Percentiles rank a stretch among this genome's conserved stretches.
These are phyloP conservation scores for Heterotilapia buettikoferi DNA, from an alignment of 2,113 vertebrate genomes.

Conservation along the genomic window DNA sequence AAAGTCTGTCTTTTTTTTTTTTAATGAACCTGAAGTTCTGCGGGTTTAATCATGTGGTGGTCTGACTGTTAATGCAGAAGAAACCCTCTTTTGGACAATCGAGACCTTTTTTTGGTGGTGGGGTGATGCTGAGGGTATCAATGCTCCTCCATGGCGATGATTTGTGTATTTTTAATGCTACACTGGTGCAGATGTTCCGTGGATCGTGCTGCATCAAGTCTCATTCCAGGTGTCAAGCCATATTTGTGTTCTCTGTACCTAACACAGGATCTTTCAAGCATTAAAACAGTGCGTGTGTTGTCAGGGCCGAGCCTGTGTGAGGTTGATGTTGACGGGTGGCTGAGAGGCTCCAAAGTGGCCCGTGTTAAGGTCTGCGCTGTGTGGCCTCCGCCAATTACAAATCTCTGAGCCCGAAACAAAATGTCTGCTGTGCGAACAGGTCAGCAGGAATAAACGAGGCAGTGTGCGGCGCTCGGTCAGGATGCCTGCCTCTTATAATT, in stretches of 20 bases:
- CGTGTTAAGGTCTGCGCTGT: conserved; percentile 53
- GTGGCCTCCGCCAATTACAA: conserved; percentile 57
- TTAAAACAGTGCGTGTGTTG: conserved; percentile 53
- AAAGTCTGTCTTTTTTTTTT: neutral
- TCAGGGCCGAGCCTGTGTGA: conserved; percentile 42
- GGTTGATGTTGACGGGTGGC: conserved; percentile 51
- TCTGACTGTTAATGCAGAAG: neutral
- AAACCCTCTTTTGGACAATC: neutral
- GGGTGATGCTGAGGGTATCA: neutral
- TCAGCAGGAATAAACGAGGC: conserved; percentile 50
- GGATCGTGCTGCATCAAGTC: neutral
- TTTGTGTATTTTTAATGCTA: neutral
- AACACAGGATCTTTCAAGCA: conserved; percentile 35
- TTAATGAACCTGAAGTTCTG: neutral
- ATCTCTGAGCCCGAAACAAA: conserved; percentile 42
- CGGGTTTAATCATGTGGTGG: neutral
- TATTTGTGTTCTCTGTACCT: neutral
- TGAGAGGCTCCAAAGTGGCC: conserved; percentile 64
- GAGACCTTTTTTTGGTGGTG: neutral
- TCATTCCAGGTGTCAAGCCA: conserved; percentile 24
- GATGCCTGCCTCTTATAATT: conserved; percentile 54
- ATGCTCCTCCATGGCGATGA: fast-evolving
- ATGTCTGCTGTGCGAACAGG: conserved; percentile 53
- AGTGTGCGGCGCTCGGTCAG: conserved; percentile 39
- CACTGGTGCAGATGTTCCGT: neutral